Percentiles rank a stretch among this genome's conserved stretches.
These are phyloP conservation scores for Hybos culiciformis DNA, from an alignment of 2,888 invertebrate species.

Conservation along the genomic window DNA sequence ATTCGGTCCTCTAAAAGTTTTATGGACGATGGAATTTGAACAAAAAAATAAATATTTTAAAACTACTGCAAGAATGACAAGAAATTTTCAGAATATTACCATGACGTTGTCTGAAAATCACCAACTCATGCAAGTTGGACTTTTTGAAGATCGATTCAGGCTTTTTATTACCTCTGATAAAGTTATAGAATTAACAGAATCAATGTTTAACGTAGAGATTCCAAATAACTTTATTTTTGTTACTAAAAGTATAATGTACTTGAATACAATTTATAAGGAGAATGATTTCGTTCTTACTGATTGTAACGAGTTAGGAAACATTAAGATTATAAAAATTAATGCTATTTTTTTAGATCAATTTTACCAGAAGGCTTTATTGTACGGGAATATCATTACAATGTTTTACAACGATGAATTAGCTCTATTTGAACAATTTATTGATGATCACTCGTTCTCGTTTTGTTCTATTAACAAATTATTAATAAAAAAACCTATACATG, in stretches of 20 bases:
- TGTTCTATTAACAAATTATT: neutral
- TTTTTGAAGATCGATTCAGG: neutral
- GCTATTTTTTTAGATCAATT: neutral
- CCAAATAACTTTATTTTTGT: neutral
- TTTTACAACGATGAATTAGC: neutral
- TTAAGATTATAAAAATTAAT: neutral
- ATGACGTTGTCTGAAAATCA: neutral
- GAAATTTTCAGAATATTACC: constrained; percentile 15
- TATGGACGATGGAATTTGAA: constrained; percentile 16
- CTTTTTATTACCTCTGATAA: neutral
- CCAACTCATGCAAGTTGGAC: neutral
- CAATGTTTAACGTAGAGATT: neutral
- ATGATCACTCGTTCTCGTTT: neutral
- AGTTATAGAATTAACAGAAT: neutral
- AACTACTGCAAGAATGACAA: constrained; percentile 10
- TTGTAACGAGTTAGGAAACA: neutral
- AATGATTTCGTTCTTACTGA: neutral
- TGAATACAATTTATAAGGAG: neutral
- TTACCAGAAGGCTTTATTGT: neutral
- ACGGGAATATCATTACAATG: constrained; percentile 1
- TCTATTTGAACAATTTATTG: constrained; percentile 2
- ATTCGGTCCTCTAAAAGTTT: constrained; percentile 9
- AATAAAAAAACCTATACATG: neutral
- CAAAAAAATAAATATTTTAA: constrained; percentile 19
- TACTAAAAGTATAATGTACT: neutral